Evolutionary conservation across 2,113 vertebrate species (phyloP), one percentile per base, ranked within the genome.

Genomic region (Gallinago jamesoni): DNA sequence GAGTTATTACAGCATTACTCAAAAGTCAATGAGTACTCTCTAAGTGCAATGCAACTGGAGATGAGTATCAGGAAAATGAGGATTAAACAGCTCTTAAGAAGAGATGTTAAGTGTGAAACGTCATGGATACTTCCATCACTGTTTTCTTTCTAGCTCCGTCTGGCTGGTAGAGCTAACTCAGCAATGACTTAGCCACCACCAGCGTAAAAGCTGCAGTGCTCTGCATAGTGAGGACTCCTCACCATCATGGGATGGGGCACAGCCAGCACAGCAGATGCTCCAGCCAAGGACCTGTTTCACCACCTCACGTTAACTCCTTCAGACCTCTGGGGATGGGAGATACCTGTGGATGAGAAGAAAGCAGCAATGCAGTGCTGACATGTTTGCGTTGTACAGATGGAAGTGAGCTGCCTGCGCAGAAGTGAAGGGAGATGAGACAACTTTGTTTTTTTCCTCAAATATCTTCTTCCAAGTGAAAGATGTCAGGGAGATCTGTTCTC

Each of bases 241-340:
- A 1, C 7, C 11, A 0, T 7, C 18, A 8, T 5, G 45, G 14
- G 12, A 68, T 60, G 19, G 27, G 18, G 3, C 33, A 59, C 0
- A 2, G 10, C 0, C 5, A 47, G 20, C 9, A 28, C 23, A 60
- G 18, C 30, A 45, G 3, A 9, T 27, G 48, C 43, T 52, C 30
- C 21, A 16, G 56, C 14, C 84, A 70, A 62, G 25, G 13, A 7
- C 14, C 24, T 24, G 4, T n/a, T 91, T 47, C 48, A 66, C 35
- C 7, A 2, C 14, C 33, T 83, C 41, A 20, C 2, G 1, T 30
- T 62, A 72, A 31, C 50, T 55, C 12, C 31, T 52, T 48, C 64
- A 62, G 39, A 57, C 30, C 23, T 93, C 17, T 77, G 45, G 31
- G 47, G 15, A 19, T 30, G 7, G 39, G 28, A 88, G 9, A 21